Evolutionary conservation across 2,113 vertebrate species (phyloP).

Genomic region (Todiramphus chloris): DNA sequence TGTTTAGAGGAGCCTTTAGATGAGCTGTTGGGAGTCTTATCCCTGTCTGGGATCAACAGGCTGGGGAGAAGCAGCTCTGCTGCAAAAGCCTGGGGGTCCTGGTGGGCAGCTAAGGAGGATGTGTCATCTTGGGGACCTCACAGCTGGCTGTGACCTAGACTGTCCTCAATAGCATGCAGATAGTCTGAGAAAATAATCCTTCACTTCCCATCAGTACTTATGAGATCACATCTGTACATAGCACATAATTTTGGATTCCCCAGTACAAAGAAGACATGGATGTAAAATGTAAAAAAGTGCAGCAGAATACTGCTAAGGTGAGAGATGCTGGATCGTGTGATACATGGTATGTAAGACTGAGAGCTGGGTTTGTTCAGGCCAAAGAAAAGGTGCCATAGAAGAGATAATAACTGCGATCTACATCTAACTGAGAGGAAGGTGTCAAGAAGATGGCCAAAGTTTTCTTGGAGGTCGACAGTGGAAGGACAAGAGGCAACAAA

Average conservation of each 20-base stretch:
- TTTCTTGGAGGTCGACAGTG: not conserved
- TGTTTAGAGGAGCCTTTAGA: not conserved
- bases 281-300: not conserved
- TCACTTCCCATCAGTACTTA: not conserved
- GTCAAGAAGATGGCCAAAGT: not conserved
- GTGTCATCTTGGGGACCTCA: not conserved
- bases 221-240: rapidly evolving
- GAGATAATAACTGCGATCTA: not conserved
- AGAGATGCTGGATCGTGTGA: not conserved
- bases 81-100: not conserved
- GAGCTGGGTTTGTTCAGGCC: not conserved
- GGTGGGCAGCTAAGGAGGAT: not conserved
- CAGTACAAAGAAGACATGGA: not conserved
- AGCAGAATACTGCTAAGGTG: not conserved
- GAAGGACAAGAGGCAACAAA: not conserved
- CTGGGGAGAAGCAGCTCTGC: not conserved
- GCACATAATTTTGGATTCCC: not conserved
- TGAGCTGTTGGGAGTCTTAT: not conserved
- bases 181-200: not conserved
- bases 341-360: not conserved
- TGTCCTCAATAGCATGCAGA: not conserved
- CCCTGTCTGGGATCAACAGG: not conserved
- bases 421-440: not conserved
- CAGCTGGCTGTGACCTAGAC: not conserved
- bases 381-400: not conserved